phyloP scores from a whole-genome alignment of 2,797 vertebrate species.

The Notoglanidium macrostoma region DNA sequence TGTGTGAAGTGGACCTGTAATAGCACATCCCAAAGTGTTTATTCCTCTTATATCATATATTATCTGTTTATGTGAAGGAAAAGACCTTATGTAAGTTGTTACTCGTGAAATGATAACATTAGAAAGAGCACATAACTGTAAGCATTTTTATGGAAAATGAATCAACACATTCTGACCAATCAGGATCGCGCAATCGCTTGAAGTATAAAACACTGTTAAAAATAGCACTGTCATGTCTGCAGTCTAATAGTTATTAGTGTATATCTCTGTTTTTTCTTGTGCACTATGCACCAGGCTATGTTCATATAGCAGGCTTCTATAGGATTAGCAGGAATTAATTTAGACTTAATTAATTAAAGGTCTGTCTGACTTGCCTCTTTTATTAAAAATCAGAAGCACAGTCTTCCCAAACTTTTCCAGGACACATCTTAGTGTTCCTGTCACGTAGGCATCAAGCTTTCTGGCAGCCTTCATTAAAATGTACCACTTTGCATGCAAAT shows the following conservation, averaged over 20 bases:
- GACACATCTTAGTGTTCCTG: constrained; percentile 12
- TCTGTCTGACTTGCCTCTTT: neutral
- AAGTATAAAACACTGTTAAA: neutral
- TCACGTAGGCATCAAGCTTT: constrained; percentile 26
- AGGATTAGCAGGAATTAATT: neutral
- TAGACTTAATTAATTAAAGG: neutral
- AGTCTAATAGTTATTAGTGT: neutral
- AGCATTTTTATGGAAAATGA: neutral
- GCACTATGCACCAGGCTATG: neutral
- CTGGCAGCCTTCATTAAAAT: neutral
- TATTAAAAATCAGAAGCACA: neutral
- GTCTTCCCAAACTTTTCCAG: neutral
- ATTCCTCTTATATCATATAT: neutral
- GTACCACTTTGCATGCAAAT: constrained; percentile 45
- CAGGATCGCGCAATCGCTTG: neutral
- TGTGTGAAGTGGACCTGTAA: too few relatives aligned
- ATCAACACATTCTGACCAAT: neutral
- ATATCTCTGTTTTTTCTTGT: neutral
- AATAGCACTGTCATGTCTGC: neutral
- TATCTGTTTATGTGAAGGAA: neutral
- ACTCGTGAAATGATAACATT: neutral
- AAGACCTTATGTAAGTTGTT: neutral
- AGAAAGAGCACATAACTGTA: neutral
- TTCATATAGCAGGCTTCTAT: neutral
- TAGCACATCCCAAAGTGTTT: neutral